phyloP scores from a whole-genome alignment of 2,797 vertebrate genomes.

The Arctocebus calabarensis region DNA sequence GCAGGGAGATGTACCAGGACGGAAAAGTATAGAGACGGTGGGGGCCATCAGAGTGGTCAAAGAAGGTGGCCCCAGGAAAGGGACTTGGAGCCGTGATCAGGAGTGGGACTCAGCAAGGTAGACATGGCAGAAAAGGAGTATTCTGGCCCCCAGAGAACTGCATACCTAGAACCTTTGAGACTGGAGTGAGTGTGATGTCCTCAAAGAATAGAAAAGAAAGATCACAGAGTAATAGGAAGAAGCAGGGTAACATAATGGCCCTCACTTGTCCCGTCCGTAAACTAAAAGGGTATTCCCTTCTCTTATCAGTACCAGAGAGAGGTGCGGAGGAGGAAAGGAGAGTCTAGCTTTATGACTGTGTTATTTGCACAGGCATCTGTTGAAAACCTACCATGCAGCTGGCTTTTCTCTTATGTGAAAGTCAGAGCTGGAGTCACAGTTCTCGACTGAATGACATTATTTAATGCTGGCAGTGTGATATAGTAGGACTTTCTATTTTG shows the following conservation, averaged over 20 bases:
- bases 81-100: neutral
- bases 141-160: neutral
- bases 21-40: no score
- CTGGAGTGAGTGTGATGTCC: neutral
- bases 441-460: accelerated
- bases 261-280: neutral
- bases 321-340: neutral
- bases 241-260: no score
- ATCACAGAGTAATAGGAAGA: neutral
- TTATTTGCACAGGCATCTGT: accelerated
- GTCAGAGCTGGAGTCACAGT: neutral
- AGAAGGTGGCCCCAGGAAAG: neutral
- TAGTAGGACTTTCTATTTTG: neutral
- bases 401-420: neutral
- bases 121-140: neutral
- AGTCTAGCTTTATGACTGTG: neutral
- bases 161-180: neutral
- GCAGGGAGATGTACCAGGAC: neutral
- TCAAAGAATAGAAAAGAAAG: neutral
- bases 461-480: neutral
- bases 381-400: neutral
- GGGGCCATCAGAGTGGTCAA: neutral
- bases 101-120: neutral
- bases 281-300: neutral
- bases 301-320: neutral